Base-by-base conservation (phyloP, 2,888 invertebrate species). In the Polydrusus tereticollis region DNA sequence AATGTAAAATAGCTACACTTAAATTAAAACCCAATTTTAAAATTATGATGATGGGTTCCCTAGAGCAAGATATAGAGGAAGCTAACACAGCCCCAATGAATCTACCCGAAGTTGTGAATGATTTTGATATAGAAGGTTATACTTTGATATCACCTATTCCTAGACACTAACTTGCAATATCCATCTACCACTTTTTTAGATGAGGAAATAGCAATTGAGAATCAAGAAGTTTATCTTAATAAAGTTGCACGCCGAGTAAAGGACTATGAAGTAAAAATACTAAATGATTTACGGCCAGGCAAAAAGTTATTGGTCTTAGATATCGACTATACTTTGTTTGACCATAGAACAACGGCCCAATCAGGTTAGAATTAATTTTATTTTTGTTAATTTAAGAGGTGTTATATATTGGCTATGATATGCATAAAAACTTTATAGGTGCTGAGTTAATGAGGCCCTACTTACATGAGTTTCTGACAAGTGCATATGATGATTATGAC, bases 11-110 rank as follows among this genome's bases (percentile, higher is more conserved):
- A n/a, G 89, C 90, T 0, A 89, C 90, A 59, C 83, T 97, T 72
- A 93, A 93, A 79, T 86, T 98, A 26, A 97, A 97, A 83, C 91
- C 93, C 0, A 94, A 94, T 67, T 93, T 94, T 77, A 97, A 97
- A 85, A 89, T 98, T 10, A 97, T 98, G 96, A 94, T 98, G 94
- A 97, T 98, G 90, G 98, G 98, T 0, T 97, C 97, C 0, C 87
- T 95, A 1, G 98, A 98, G 83, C 94, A 96, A 79, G 96, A 95
- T 65, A 96, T 97, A 80, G 93, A 92, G 45, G 93, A 94, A 81
- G 95, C 93, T 0, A 91, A 91, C 80, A 90, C 91, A 60, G 91
- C 93, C 65, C 97, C 97, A 0, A 91, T 92, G 57, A 92, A 94
- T 67, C 87, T 94, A 12, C 94, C 95, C 10, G 94, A 96, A 80